Base-by-base conservation (phyloP, 2,888 invertebrate species). In the Sesia bembeciformis region DNA sequence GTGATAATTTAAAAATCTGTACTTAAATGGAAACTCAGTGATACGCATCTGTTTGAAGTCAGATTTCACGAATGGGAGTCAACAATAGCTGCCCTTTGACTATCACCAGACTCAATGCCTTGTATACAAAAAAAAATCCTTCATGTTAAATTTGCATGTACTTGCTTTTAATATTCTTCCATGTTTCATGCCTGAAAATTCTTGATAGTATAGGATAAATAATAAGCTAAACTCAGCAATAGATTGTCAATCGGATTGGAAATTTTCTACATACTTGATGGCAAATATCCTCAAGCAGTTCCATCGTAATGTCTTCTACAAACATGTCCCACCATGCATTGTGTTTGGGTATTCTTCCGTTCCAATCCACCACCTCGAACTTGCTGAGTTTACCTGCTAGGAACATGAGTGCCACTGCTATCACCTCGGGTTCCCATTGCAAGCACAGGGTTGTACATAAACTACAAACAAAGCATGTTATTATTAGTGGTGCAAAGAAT, bases 351-450 rank as follows among this genome's bases (percentile, higher is more conserved):
- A 90, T 90, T 5, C 96, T 90, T 0, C 96, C 97, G 43, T 93
- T 92, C 98, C 98, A 98, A 83, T 98, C 98, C 4, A 93, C 91
- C 0, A 98, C 96, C 70, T 98, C 98, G 79, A 98, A 98, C 84
- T 98, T 98, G 76, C 96, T 97, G 39, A 99, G 90, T 76, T 98
- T 98, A 54, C 98, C 96, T 0, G 99, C 98, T 57, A 99, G 91
- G 82, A 99, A 98, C 93, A 99, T 97, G 6, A 99, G 90, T 0
- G 99, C 98, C 4, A 99, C 98, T 0, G 99, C 98, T 62, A 97
- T 96, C 50, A 99, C 97, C 86, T 99, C 99, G 0, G 99, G 98
- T 80, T 99, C 99, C 98, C 98, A 99, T 84, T 98, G 98, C 52
- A 99, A 91, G 63, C 97, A 97, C 52, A 99, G 91, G 1, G 98